phyloP scores from a whole-genome alignment of 1,140 invertebrate genomes.

The Chironomus striatipennis region DNA sequence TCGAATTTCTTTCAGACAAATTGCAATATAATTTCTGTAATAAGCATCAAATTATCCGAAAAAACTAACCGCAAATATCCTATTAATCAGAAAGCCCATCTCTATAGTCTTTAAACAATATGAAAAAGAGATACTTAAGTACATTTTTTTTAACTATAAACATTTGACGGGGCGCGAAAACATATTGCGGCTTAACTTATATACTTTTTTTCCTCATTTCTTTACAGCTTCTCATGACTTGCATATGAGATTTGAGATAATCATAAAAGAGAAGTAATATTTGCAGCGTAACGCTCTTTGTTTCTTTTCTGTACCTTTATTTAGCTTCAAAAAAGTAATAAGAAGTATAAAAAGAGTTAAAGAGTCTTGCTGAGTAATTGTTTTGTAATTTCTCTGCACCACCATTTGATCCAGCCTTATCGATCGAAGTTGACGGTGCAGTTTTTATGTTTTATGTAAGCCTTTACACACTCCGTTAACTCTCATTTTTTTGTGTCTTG shows the following conservation, averaged over 20 bases:
- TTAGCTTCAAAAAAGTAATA: not conserved
- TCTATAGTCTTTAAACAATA: no score
- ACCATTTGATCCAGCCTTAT: constrained; percentile 4
- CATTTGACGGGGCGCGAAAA: not conserved
- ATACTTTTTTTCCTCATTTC: no score
- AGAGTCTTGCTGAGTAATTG: constrained; percentile 23
- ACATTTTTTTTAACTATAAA: no score
- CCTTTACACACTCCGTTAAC: constrained; percentile 6
- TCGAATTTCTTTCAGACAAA: no score
- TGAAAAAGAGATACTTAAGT: no score
- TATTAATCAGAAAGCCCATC: no score
- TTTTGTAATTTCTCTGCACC: constrained; percentile 20
- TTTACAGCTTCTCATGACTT: not conserved
- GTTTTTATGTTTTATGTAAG: constrained; percentile 14
- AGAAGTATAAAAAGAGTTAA: constrained; percentile 1
- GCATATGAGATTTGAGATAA: not conserved
- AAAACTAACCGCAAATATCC: no score
- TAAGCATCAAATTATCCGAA: no score
- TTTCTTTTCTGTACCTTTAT: not conserved
- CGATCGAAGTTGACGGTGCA: constrained; percentile 15
- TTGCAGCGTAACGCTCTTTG: not conserved
- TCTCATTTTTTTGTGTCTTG: not conserved
- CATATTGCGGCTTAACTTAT: not conserved
- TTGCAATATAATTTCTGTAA: no score
- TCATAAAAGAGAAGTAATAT: not conserved